These are phyloP conservation scores for Salticus scenicus DNA, from an alignment of 2,888 invertebrate species.

Conservation along the genomic window DNA sequence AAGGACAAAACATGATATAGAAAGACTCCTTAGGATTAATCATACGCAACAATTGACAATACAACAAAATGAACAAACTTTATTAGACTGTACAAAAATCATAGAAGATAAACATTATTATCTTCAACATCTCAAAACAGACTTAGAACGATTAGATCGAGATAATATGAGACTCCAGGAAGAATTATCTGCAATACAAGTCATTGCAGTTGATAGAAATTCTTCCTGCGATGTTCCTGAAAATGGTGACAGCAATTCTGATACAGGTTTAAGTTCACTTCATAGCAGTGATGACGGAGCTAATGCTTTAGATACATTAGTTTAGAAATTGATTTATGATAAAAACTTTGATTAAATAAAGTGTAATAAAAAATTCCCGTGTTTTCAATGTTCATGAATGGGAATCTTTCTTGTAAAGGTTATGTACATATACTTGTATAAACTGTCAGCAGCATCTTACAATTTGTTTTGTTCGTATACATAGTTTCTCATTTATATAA, in stretches of 20 bases:
- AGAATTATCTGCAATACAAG: conserved; percentile 52
- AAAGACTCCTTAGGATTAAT: conserved; percentile 72
- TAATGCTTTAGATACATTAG: conserved; percentile 76
- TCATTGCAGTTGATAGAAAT: conserved; percentile 38
- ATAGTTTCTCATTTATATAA: too few relatives aligned
- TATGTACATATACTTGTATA: too few relatives aligned
- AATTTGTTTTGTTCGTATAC: too few relatives aligned
- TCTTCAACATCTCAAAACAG: conserved; percentile 73
- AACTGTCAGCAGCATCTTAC: too few relatives aligned
- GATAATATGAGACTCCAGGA: conserved; percentile 71
- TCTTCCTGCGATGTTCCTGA: conserved; percentile 71
- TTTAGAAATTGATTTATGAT: conserved; percentile 72
- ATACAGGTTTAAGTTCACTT: conserved; percentile 78
- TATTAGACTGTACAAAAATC: conserved; percentile 73
- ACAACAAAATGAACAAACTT: conserved; percentile 73
- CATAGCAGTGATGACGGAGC: conserved; percentile 77
- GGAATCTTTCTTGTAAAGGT: too few relatives aligned
- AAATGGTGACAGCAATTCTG: conserved; percentile 78
- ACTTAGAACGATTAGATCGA: conserved; percentile 73
- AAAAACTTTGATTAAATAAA: too few relatives aligned
- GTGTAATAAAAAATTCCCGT: too few relatives aligned
- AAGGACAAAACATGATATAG: conserved; percentile 71
- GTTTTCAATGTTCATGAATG: too few relatives aligned
- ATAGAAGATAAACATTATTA: conserved; percentile 73
- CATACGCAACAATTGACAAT: conserved; percentile 73